phyloP scores from a whole-genome alignment of 2,113 vertebrate genomes.

The Laterallus jamaicensis region DNA sequence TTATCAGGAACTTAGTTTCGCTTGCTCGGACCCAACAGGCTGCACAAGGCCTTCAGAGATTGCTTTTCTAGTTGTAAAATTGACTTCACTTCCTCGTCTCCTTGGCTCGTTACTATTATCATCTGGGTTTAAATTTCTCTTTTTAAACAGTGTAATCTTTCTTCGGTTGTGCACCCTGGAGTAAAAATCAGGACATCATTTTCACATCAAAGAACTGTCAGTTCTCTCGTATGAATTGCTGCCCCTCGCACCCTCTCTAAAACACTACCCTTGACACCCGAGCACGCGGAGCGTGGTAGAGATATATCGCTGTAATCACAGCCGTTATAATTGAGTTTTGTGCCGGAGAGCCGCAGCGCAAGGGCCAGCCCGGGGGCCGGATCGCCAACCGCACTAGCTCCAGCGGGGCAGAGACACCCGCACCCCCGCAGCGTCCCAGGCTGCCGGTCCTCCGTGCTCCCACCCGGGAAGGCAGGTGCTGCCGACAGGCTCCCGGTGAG shows the following conservation, averaged over 20 bases:
- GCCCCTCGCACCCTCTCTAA: slow-evolving; percentile 28
- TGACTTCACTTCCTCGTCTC: neutral
- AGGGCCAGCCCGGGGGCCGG: neutral
- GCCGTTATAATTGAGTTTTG: slow-evolving; percentile 17
- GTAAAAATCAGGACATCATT: slow-evolving; percentile 39
- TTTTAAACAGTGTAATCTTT: slow-evolving; percentile 49
- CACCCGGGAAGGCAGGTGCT: neutral
- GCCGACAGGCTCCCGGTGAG: too few relatives aligned
- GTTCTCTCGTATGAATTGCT: slow-evolving; percentile 36
- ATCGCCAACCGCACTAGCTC: neutral
- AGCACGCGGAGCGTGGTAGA: neutral
- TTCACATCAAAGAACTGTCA: slow-evolving; percentile 64
- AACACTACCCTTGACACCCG: slow-evolving; percentile 62
- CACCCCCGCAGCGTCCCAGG: fast-evolving
- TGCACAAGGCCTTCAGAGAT: slow-evolving; percentile 32
- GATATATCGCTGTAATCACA: slow-evolving; percentile 51
- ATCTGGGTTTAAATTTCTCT: slow-evolving; percentile 43
- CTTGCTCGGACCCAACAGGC: neutral
- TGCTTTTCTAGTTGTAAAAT: neutral
- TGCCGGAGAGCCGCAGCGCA: neutral
- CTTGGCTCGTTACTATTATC: slow-evolving; percentile 51
- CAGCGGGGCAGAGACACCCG: neutral
- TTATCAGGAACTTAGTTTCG: neutral
- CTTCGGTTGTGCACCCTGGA: neutral
- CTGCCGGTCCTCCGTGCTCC: neutral